Evolutionary conservation across 2,888 invertebrate genomes (phyloP).

Genomic region (Melanostoma scalare): DNA sequence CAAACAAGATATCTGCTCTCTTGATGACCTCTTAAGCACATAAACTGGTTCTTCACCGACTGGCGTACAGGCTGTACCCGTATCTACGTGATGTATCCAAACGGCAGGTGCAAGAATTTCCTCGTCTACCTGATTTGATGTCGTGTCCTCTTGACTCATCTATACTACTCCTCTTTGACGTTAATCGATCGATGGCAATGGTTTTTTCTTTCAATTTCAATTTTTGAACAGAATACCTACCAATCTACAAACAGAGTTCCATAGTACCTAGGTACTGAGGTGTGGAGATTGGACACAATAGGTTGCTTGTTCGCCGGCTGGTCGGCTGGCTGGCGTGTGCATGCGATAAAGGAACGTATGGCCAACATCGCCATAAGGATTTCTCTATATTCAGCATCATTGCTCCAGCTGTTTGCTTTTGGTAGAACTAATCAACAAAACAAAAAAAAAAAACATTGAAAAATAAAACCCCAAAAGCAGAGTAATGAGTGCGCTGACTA

Average conservation of each 20-base stretch:
- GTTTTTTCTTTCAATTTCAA: constrained; percentile 4
- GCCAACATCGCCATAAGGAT: constrained; percentile 56
- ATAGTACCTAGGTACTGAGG: neutral
- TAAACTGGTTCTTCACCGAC: constrained; percentile 52
- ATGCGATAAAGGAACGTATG: constrained; percentile 63
- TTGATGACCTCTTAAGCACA: constrained; percentile 54
- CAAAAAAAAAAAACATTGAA: constrained; percentile 13
- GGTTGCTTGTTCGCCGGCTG: constrained; percentile 36
- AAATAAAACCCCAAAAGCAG: constrained; percentile 13
- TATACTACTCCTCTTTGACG: constrained; percentile 57
- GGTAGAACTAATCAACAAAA: constrained; percentile 27
- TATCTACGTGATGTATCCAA: constrained; percentile 39
- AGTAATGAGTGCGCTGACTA: constrained; percentile 16
- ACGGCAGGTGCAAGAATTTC: constrained; percentile 73
- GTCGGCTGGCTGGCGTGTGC: constrained; percentile 50
- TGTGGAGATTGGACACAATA: constrained; percentile 48
- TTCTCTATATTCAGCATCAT: constrained; percentile 56
- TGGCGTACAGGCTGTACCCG: constrained; percentile 17
- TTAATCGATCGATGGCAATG: constrained; percentile 63
- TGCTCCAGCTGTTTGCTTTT: constrained; percentile 62
- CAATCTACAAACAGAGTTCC: neutral
- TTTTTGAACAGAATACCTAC: neutral
- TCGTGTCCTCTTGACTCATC: constrained; percentile 48
- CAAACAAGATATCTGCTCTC: constrained; percentile 17
- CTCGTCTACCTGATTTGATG: constrained; percentile 69